Conservation (phyloP, 2,888 invertebrate genomes). For the Drosophila rellima region DNA sequence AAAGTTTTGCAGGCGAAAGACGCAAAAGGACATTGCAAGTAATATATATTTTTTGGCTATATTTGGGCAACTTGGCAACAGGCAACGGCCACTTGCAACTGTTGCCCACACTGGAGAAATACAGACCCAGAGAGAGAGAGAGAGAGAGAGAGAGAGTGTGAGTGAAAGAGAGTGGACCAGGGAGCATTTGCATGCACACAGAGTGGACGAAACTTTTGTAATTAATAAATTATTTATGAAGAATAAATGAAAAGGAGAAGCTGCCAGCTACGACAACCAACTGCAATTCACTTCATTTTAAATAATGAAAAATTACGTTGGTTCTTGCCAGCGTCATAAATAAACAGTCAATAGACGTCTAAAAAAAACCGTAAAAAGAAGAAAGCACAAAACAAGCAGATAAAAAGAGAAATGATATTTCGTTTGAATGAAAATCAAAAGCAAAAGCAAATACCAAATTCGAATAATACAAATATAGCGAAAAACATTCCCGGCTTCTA, state of each 20-base stretch:
- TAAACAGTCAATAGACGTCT: slow-evolving; percentile 65
- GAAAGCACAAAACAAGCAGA: slow-evolving; percentile 9
- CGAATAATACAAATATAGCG: slow-evolving; percentile 6
- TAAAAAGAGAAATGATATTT: slow-evolving; percentile 11
- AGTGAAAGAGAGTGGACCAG: slow-evolving; percentile 2
- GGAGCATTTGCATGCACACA: slow-evolving; percentile 68
- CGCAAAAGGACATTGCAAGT: slow-evolving; percentile 74
- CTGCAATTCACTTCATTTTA: slow-evolving; percentile 77
- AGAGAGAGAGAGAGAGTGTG: background rate
- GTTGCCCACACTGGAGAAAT: slow-evolving; percentile 54
- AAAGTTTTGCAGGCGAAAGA: slow-evolving; percentile 74
- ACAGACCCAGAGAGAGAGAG: background rate
- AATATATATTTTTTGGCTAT: slow-evolving; percentile 66
- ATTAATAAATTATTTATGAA: slow-evolving; percentile 81
- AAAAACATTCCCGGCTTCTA: slow-evolving; percentile 17
- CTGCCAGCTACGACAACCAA: slow-evolving; percentile 41
- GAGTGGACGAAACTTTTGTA: slow-evolving; percentile 75
- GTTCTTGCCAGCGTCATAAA: slow-evolving; percentile 66
- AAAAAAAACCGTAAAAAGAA: slow-evolving; percentile 9
- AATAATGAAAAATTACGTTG: slow-evolving; percentile 79
- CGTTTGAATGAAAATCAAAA: slow-evolving; percentile 18
- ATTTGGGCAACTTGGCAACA: slow-evolving; percentile 53
- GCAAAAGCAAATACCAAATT: slow-evolving; percentile 5
- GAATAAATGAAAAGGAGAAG: slow-evolving; percentile 71
- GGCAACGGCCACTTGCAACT: slow-evolving; percentile 63